Evolutionary conservation across 2,113 vertebrate species (phyloP).

Genomic region (Physeter macrocephalus): DNA sequence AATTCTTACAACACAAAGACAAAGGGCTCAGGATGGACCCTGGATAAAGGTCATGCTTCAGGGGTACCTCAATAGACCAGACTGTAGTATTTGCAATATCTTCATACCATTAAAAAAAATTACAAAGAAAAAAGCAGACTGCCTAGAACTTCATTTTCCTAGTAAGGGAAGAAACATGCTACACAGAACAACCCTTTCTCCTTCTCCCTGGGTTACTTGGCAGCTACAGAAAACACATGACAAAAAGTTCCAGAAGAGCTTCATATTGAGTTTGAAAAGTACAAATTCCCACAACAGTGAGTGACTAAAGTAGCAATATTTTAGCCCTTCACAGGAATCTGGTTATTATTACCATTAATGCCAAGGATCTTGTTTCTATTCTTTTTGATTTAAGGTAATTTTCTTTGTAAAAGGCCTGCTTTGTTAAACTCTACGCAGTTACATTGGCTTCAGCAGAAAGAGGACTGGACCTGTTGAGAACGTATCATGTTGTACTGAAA

Average conservation of each 20-base stretch:
- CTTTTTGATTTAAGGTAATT: conserved; percentile 72
- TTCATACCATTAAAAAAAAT: background rate
- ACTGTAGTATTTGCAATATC: background rate
- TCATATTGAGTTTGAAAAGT: conserved; percentile 63
- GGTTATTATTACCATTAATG: conserved; percentile 67
- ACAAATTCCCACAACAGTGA: conserved; percentile 52
- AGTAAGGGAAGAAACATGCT: background rate
- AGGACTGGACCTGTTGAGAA: conserved; percentile 60
- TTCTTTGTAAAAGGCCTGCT: conserved; percentile 70
- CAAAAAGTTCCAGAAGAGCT: conserved; percentile 43
- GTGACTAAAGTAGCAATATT: conserved; percentile 57
- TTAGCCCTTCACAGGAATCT: conserved; percentile 55
- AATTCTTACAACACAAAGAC: background rate
- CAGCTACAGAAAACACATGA: conserved; percentile 46
- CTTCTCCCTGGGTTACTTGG: conserved; percentile 15
- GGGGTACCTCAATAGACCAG: background rate
- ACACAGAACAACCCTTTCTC: conserved; percentile 25
- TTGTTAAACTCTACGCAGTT: conserved; percentile 56
- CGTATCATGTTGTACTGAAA: conserved; percentile 69
- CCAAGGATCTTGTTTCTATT: conserved; percentile 70
- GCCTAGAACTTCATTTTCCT: conserved; percentile 30
- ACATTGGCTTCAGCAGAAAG: conserved; percentile 60
- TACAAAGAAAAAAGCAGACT: background rate
- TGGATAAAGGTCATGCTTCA: background rate
- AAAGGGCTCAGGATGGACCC: background rate